A percentile compares a stretch with the other conserved stretches of the same genome.
These are phyloP conservation scores for Boloria selene DNA, from an alignment of 2,888 invertebrate species.

Conservation along the genomic window DNA sequence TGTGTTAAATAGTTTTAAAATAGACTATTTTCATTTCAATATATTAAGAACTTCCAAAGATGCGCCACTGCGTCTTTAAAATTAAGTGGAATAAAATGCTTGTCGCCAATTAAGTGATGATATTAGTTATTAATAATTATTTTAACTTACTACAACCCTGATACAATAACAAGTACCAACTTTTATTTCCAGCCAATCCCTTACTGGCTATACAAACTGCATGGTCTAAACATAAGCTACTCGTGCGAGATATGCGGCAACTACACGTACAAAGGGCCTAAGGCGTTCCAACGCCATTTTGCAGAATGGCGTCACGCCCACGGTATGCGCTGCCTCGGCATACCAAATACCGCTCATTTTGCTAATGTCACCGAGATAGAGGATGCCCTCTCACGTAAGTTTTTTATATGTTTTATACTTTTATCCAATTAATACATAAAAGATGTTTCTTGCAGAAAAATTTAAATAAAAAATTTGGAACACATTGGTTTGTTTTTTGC, in stretches of 20 bases:
- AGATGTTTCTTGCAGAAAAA: no score
- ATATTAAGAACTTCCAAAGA: no score
- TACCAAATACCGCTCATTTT: constrained; percentile 99
- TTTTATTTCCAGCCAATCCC: constrained; percentile 81
- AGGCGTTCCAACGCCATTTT: constrained; percentile 99
- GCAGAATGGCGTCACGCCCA: constrained; percentile 95
- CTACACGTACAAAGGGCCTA: constrained; percentile 98
- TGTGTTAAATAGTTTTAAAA: no score
- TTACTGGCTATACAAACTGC: constrained; percentile 99
- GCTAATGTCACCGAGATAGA: constrained; percentile 99
- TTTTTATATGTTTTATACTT: not conserved
- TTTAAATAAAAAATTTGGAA: no score
- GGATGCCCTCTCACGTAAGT: constrained; percentile 95
- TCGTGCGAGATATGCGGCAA: constrained; percentile 99
- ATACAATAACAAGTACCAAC: not conserved
- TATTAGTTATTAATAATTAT: not conserved
- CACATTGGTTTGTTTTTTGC: no score
- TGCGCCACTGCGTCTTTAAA: no score
- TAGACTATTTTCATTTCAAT: no score
- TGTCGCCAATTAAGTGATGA: not conserved
- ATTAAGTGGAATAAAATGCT: no score
- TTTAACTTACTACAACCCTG: not conserved
- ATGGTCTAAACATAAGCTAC: constrained; percentile 99
- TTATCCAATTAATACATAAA: not conserved
- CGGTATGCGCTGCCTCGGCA: constrained; percentile 99